Base-by-base conservation (phyloP, 2,797 vertebrate genomes). In the Tadarida brasiliensis region DNA sequence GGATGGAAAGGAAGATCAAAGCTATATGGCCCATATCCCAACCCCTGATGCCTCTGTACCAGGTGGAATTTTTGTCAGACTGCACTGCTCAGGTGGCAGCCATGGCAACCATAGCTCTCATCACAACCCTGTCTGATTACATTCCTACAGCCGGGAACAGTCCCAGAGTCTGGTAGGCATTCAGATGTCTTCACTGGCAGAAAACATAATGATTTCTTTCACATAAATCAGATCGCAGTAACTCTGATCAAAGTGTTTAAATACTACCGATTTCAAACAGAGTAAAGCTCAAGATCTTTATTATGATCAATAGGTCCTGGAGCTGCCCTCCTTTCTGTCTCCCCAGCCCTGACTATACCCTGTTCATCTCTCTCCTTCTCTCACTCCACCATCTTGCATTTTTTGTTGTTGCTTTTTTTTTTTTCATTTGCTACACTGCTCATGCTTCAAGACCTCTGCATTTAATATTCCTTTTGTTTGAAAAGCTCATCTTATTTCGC, bases 241-340 rank as follows among this genome's bases (percentile, higher is more conserved):
- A 71, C 83, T 86, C 16, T 83, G 30, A 81, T 76, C 26, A 86
- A 81, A 81, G 24, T 73, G 24, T n/a, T 83, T 30, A 87, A 33
- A 56, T 87, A 51, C 1, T n/a, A 8, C 17, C 11, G 0, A 7
- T 57, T 93, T 61, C 28, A 67, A 17, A 67, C 24, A 39, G 1
- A 56, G 8, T n/a, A 54, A 71, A 85, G 2, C 7, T 30, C 14
- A 30, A 63, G 78, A 10, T 71, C 14, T 22, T 76, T 54, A 35
- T 28, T 14, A 6, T 11, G 1, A 47, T 67, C 10, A 56, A 5
- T 4, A 49, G n/a, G 4, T 5, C 2, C 2, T 24, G 3, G 7
- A 35, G 0, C 6, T 28, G 11, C 19, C 0, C 24, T 49, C 2
- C 7, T 24, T 9, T 22, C 14, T 2, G 11, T 47, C 10, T 47